Base-by-base conservation (phyloP, 2,113 vertebrate species). In the Orthonyx spaldingii region DNA sequence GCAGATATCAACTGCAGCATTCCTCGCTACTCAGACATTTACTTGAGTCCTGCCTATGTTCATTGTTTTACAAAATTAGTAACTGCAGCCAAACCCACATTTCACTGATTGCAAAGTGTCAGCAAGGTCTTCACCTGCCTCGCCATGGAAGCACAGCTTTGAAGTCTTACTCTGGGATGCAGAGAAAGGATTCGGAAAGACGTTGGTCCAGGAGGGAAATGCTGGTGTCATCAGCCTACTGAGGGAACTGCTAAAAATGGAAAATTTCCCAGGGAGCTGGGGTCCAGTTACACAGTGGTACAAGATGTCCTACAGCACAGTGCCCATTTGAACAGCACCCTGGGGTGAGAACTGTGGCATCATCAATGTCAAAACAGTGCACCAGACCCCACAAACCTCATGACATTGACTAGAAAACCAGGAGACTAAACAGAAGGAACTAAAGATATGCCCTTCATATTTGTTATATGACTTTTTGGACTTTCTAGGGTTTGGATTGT, bases 201-300 rank as follows among this genome's bases (percentile, higher is more conserved):
- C 22, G 16, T 63, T 83, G 69, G 82, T 66, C 61, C 87, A 79
- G 79, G 39, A 80, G 70, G 78, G 96, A 96, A 95, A 71, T 70
- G 77, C 92, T 94, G 92, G 28, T 81, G 90, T 96, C 92, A 77
- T 82, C 95, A 78, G 89, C 44, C 91, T 66, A n/a, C 4, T 1
- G 37, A 82, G 37, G 87, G 87, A 95, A 93, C 42, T 74, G 96
- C 96, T 98, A 95, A 97, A 98, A 98, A 97, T 89, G 97, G 97
- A 97, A 96, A 56, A 30, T 84, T 96, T 96, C 96, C 74, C 60
- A 35, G 80, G 80, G 10, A 75, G 78, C 84, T 88, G 6, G 94
- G 95, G 93, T 97, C 95, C 90, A 89, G 95, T 97, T 97, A 97
- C 96, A 96, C 77, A 8, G n/a, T 1, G 83, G 74, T 21, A 41